Base-by-base conservation (phyloP, 2,888 invertebrate genomes). In the Strigamia maritima region DNA sequence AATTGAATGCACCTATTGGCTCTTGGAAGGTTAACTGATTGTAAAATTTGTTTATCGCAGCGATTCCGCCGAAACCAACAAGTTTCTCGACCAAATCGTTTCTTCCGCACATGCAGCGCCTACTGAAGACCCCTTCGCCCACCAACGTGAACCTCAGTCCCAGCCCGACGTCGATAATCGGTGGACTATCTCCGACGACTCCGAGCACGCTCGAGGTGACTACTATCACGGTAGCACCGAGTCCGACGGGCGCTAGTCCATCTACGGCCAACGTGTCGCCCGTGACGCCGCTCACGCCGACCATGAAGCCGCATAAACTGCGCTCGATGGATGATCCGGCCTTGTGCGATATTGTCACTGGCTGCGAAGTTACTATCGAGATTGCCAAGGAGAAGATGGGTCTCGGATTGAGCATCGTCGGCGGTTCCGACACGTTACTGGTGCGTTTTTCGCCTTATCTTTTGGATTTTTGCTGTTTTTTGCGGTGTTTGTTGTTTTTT, bases 281-380 rank as follows among this genome's bases (percentile, higher is more conserved):
- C 26, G 80, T 79, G 16, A 81, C 83, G 8, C 81, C 81, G 7
- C 80, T 65, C 1, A 54, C 75, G 24, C 54, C 76, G 19, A 65
- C 76, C 7, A 49, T n/a, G 19, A 79, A 79, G 35, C 19, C 75
- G 14, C 12, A 35, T 10, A 79, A 70, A n/a, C 35, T 70, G 19
- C 80, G 80, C 77, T 31, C 77, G 40, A 26, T 86, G 90, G 90
- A 86, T 35, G 83, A 83, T 31, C 90, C 94, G 0, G 89, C 92
- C 1, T 92, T 91, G 0, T 93, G 92, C 70, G 89, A 90, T 22
- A 91, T 96, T 79, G 87, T 88, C 60, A 90, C 93, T 12, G 97
- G 96, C 82, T 89, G 90, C 82, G 97, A 98, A 84, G 94, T 93
- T 0, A 90, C 91, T 78, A 95, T 99, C 83, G 97, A 98, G 86